Conservation (phyloP, 2,113 vertebrate species). For the Anoplopoma fimbria region DNA sequence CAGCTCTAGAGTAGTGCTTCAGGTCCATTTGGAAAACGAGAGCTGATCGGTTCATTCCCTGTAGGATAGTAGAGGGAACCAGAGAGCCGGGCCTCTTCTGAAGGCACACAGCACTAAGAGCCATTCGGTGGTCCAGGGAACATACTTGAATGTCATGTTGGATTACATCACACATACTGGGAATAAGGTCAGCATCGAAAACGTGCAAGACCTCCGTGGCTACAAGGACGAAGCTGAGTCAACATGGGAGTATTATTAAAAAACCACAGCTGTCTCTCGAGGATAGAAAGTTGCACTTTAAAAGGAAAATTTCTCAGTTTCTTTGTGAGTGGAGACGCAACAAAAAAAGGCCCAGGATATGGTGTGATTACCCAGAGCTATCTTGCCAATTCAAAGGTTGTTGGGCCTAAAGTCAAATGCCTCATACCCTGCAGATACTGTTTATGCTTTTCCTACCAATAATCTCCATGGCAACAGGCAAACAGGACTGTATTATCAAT, state of each 20-base stretch:
- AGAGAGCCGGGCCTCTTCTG: constrained; percentile 50
- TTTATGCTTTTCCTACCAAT: constrained; percentile 7
- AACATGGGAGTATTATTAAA: constrained; percentile 28
- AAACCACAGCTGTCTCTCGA: constrained; percentile 25
- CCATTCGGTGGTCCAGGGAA: constrained; percentile 64
- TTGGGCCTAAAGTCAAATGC: constrained; percentile 45
- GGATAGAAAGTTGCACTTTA: constrained; percentile 4
- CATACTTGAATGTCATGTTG: constrained; percentile 74
- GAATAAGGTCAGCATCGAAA: constrained; percentile 72
- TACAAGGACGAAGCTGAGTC: constrained; percentile 49
- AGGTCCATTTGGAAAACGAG: constrained; percentile 59
- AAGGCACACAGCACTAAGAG: constrained; percentile 66
- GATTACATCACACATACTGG: constrained; percentile 73
- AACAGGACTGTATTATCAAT: constrained; percentile 16
- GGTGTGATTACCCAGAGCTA: not conserved
- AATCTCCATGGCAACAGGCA: constrained; percentile 54
- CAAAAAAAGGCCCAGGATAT: not conserved
- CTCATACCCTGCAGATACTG: constrained; percentile 10
- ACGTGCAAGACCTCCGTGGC: constrained; percentile 36
- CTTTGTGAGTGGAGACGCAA: not conserved
- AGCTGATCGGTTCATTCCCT: constrained; percentile 53
- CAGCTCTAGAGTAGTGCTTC: constrained; percentile 14
- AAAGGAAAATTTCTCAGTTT: constrained; percentile 1
- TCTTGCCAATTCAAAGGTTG: constrained; percentile 9
- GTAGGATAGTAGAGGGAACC: constrained; percentile 37